Evolutionary conservation across 2,113 vertebrate genomes (phyloP), one percentile per base, ranked within the genome.

Genomic region (Alosa alosa): DNA sequence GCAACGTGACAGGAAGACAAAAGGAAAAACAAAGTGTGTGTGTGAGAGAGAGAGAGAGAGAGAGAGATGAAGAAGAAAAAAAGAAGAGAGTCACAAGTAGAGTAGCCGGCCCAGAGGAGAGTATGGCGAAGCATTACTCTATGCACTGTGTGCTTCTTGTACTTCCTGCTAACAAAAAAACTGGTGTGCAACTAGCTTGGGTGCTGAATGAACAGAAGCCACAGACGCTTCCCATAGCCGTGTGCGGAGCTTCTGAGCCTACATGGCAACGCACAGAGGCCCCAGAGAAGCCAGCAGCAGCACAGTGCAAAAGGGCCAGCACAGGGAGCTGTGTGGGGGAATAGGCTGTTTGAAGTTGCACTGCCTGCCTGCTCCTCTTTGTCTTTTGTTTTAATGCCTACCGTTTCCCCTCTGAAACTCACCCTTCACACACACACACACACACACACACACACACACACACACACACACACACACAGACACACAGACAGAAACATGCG

Each of bases 381-480:
- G 72, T 78, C 36, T 36, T 78, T 78, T 78, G 72, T 78, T 78
- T 78, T 36, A 78, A 17, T 78, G 36, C 25, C 10, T 47, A 47
- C 68, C 39, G 31, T 15, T 75, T 75, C 68, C 31, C 68, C 31
- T 75, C 31, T 78, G 72, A 31, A 78, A 78, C 72, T 17, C 72
- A 9, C 31, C 31, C 10, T 78, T 36, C 36, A 4, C 31, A 31
- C 68, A n/a, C 18, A 64, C 6, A 64, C 57, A 22, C 57, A 82
- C 75, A 82, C 83, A 83, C 55, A 78, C 31, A 64, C 47, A 81
- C n/a, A 17, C 13, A 17, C 84, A 83, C 22, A 49, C 64, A 83
- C n/a, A 68, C 85, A 55, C 84, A 55, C n/a, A 11, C 81, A 44
- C 52, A 13, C 13, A 64, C 1, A n/a, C 18, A 64, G 3, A 64